phyloP scores from a whole-genome alignment of 2,113 vertebrate species.

The Clinocottus analis region DNA sequence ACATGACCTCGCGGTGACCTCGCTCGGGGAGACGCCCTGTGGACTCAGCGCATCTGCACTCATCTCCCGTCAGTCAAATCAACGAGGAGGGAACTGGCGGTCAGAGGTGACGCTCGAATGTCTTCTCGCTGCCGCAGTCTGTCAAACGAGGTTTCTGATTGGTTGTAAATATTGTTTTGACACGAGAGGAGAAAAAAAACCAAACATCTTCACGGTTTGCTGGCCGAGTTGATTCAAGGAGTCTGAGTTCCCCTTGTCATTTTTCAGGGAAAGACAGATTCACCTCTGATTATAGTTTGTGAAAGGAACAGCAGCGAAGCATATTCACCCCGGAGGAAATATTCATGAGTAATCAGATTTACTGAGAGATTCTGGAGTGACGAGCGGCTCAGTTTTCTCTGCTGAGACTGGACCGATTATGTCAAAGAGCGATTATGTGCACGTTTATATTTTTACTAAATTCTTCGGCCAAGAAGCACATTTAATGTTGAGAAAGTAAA shows the following conservation, averaged over 20 bases:
- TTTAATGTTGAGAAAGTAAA: not conserved
- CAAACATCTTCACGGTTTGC: not conserved
- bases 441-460: not conserved
- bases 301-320: conserved; percentile 25
- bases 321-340: conserved; percentile 23
- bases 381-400: conserved; percentile 2
- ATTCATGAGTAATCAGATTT: conserved; percentile 60
- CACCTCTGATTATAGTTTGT: conserved; percentile 44
- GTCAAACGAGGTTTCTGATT: conserved; percentile 44
- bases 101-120: conserved; percentile 66
- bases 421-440: conserved; percentile 1
- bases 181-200: conserved; percentile 20
- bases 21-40: conserved; percentile 42
- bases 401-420: conserved; percentile 17
- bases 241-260: conserved; percentile 23
- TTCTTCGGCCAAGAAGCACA: not conserved
- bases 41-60: conserved; percentile 70
- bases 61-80: conserved; percentile 64
- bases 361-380: conserved; percentile 36
- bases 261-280: conserved; percentile 44
- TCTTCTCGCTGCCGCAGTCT: conserved; percentile 48
- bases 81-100: conserved; percentile 23
- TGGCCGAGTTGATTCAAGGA: conserved; percentile 33
- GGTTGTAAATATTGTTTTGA: conserved; percentile 57
- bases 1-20: conserved; percentile 61